A percentile compares a stretch with the other conserved stretches of the same genome.
These are phyloP conservation scores for Isotomurus palustris DNA, from an alignment of 2,888 invertebrate genomes.

Conservation along the genomic window DNA sequence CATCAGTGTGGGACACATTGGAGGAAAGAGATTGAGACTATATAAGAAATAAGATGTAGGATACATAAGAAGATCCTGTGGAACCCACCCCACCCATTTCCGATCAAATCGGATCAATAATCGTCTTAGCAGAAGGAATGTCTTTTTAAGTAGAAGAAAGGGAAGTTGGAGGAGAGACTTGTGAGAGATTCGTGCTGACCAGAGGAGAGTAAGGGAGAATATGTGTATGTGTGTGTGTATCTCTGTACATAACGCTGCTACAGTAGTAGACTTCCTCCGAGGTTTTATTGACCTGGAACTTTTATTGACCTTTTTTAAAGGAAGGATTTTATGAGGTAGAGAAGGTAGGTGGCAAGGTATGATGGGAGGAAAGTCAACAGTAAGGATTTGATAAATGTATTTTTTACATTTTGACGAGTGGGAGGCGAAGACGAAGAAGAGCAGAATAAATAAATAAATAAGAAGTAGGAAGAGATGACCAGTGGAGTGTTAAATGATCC, in stretches of 20 bases:
- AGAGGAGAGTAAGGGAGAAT: too few relatives aligned
- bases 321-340: background rate
- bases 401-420: background rate
- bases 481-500: constrained; percentile 4
- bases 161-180: too few relatives aligned
- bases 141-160: too few relatives aligned
- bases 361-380: too few relatives aligned
- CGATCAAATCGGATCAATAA: background rate
- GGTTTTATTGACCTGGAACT: background rate
- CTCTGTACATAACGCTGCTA: too few relatives aligned
- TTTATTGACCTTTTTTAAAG: constrained; percentile 2
- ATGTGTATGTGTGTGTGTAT: too few relatives aligned
- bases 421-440: background rate
- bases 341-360: background rate
- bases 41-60: too few relatives aligned
- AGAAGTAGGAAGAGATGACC: background rate
- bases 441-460: background rate
- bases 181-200: too few relatives aligned
- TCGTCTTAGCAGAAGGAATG: background rate
- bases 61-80: background rate
- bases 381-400: too few relatives aligned
- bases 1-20: background rate
- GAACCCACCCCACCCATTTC: constrained; percentile 2
- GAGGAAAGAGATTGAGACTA: background rate
- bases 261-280: background rate